Evolutionary conservation across 2,888 invertebrate species (phyloP).

Genomic region (Apamea crenata): DNA sequence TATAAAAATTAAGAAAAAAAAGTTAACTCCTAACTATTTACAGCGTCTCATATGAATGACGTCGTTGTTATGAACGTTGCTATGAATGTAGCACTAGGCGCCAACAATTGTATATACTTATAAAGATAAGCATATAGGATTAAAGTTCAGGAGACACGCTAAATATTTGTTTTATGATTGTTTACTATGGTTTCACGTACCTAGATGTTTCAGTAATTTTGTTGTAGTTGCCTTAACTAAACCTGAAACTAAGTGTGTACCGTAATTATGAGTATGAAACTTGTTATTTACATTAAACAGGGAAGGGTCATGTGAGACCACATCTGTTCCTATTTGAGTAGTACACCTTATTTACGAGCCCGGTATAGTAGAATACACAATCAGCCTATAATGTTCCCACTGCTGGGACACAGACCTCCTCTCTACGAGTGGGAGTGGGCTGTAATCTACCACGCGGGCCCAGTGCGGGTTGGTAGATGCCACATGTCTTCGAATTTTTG

Average conservation of each 20-base stretch:
- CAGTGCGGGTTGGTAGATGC: not conserved
- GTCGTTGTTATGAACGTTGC: too few species aligned
- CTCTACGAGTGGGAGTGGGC: not conserved
- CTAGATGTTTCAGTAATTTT: conserved; percentile 10
- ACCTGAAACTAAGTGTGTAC: conserved; percentile 30
- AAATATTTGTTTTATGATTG: not conserved
- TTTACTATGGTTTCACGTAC: not conserved
- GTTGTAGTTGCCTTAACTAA: conserved; percentile 26
- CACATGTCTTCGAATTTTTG: not conserved
- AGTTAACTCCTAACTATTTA: too few species aligned
- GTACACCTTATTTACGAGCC: conserved; percentile 4
- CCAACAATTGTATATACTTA: too few species aligned
- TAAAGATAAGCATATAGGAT: not conserved
- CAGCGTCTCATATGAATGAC: too few species aligned
- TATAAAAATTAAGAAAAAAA: too few species aligned
- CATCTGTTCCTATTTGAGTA: conserved; percentile 39
- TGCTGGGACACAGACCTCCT: not conserved
- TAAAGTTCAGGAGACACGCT: not conserved
- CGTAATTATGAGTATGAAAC: conserved; percentile 36
- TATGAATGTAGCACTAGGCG: too few species aligned
- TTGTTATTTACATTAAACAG: conserved; percentile 37
- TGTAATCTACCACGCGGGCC: not conserved
- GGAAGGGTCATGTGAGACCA: conserved; percentile 17
- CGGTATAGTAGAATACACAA: not conserved
- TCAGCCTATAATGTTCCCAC: not conserved